Evolutionary conservation across 1,140 invertebrate genomes (phyloP), one percentile per base, ranked within the genome.

Genomic region (Drosophila azteca): DNA sequence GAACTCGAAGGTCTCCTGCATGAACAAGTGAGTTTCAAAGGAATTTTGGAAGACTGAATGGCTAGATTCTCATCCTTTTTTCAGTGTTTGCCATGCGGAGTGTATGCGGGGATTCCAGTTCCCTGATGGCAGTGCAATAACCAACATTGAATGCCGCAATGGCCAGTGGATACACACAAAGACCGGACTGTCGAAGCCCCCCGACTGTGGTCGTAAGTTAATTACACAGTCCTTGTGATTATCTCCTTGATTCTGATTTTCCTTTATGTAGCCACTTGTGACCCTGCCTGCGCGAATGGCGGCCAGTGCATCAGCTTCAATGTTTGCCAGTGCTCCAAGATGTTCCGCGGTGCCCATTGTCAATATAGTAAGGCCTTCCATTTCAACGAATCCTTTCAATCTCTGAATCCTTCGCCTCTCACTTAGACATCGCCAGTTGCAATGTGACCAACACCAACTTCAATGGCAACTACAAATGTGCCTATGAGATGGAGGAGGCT

Each of bases 381-480:
- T 52, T 48, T 5, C 13, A 6, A 41, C 6, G 11, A 31, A 29
- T n/a, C n/a, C 24, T 55, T 7, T 13, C 20, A 43, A 9, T 41
- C 0, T 15, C 22, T 17, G 31, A 39, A 11, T n/a, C 1, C 8
- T 35, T 43, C 7, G 35, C 35, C 13, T 39, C 35, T 11, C 1
- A 20, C 26, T 3, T 39, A 91, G 87, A 77, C 20, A 66, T 91
- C 17, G 11, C 58, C 1, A 60, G 62, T 13, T 90, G 89, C 45
- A 90, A 89, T 74, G 77, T 91, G 11, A 90, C 78, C 7, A 90
- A 87, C 13, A 79, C 83, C 0, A 61, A 72, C 5, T 96, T 96
- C 87, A 96, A 96, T 88, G 96, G 96, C 3, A 94, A 93, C 22
- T 96, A 95, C 89, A 94, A 94, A 35, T 97, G 96, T 78, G 93